Evolutionary conservation across 2,888 invertebrate species (phyloP).

Genomic region (Aphelenchoides bicaudatus): DNA sequence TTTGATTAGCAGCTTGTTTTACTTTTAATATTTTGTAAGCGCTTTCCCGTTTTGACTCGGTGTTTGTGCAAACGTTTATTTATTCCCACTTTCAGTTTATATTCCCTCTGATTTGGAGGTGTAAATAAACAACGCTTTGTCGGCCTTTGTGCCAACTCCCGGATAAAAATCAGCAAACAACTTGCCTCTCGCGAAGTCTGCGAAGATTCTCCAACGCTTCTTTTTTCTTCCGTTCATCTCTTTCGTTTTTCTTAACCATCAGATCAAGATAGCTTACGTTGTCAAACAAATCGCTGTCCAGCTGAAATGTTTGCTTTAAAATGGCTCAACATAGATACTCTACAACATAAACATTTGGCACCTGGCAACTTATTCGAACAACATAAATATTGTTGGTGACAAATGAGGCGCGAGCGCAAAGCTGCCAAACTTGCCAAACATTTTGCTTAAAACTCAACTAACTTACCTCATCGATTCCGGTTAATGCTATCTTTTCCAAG

Average conservation of each 20-base stretch:
- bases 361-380: neutral
- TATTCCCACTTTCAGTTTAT: too few relatives aligned
- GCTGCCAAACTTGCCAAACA: neutral
- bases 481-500: conserved; percentile 14
- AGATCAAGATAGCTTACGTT: conserved; percentile 26
- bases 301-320: conserved; percentile 1
- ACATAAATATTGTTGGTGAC: neutral
- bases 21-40: too few relatives aligned
- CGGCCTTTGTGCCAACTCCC: too few relatives aligned
- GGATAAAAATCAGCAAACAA: too few relatives aligned
- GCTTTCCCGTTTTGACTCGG: too few relatives aligned
- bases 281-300: conserved; percentile 8
- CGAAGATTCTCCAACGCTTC: conserved; percentile 21
- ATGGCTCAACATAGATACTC: too few relatives aligned
- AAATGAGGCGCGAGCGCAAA: neutral
- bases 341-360: neutral
- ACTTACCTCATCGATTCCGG: conserved; percentile 18
- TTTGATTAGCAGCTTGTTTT: too few relatives aligned
- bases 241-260: conserved; percentile 25
- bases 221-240: conserved; percentile 21
- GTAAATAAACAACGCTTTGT: too few relatives aligned
- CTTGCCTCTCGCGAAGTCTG: conserved; percentile 24
- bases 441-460: neutral
- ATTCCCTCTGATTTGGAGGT: too few relatives aligned
- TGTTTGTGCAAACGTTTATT: too few relatives aligned